phyloP scores from a whole-genome alignment of 2,797 vertebrate species.

The Anas georgica region DNA sequence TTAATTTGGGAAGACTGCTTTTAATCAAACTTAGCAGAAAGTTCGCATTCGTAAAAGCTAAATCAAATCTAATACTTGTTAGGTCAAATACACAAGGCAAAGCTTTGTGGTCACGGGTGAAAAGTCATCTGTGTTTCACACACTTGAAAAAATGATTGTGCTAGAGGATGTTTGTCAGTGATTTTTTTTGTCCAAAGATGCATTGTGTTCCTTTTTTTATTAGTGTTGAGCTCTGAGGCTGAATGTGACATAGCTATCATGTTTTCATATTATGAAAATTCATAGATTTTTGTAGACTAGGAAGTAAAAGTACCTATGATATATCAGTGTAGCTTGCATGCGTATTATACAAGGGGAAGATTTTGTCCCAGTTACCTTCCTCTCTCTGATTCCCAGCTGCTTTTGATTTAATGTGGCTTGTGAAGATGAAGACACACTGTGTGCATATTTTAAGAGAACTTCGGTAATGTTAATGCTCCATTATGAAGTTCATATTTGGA shows the following conservation, averaged over 20 bases:
- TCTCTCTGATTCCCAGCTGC: not conserved
- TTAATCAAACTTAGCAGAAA: conserved; percentile 10
- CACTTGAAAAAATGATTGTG: not conserved
- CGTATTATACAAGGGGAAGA: not conserved
- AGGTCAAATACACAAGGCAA: not conserved
- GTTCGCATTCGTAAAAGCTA: not conserved
- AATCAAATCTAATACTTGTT: not conserved
- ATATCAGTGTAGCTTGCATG: not conserved
- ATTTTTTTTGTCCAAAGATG: not conserved
- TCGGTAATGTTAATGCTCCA: not conserved
- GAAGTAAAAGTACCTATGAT: not conserved
- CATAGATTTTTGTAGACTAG: not conserved
- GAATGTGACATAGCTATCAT: accelerated
- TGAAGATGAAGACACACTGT: not conserved
- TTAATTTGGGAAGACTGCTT: conserved; percentile 2
- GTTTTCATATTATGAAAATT: not conserved
- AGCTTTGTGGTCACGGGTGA: not conserved
- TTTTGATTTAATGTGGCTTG: not conserved
- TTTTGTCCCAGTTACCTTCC: not conserved
- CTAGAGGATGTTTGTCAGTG: not conserved
- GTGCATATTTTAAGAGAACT: not conserved
- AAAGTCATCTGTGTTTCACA: not conserved
- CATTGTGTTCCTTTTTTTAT: not conserved
- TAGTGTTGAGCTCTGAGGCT: not conserved
- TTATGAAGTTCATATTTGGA: not conserved